Base-by-base conservation (phyloP, 1,140 invertebrate genomes). In the Achatina immaculata region DNA sequence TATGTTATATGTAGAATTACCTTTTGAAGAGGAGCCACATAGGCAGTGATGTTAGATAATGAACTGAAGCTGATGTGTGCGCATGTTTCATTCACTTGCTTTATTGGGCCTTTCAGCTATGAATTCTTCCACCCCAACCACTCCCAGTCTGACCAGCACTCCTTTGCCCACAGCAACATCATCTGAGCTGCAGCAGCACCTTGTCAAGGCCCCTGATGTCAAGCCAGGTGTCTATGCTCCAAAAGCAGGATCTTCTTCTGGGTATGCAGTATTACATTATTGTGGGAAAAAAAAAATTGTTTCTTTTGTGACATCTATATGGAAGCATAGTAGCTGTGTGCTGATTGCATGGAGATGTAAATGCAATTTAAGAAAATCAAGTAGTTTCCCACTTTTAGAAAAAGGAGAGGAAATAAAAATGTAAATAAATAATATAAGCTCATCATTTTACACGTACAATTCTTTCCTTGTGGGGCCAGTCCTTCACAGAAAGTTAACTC, bases 81-180 rank as follows among this genome's bases (percentile, higher is more conserved):
- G 24, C 16, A 21, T 55, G 16, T 55, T 55, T 62, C n/a, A 62
- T 31, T 62, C 31, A 21, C n/a, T 19, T 62, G 58, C n/a, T 62
- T 6, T 28, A 31, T 62, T 31, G 2, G 31, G n/a, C 58, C 38
- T 65, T 77, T 58, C 74, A 43, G 48, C 76, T 6, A 36, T 55
- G 45, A 42, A 66, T 42, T 36, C 55, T 34, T 79, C 82, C 7
- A 72, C 82, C 36, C 81, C 81, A 69, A 71, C 76, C 34, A 69
- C 58, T 7, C 77, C 81, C 7, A 81, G 80, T 55, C 34, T 72
- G 28, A 78, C 80, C 68, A 69, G 81, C 34, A 73, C 81, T 31
- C 45, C 72, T 48, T 65, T 80, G n/a, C 76, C 71, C 31, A 82
- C 82, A 40, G 51, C 78, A 16, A 51, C 72, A 19, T 78, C 82